Evolutionary conservation across 2,113 vertebrate species (phyloP), one percentile per base, ranked within the genome.

Genomic region (Chlorodrepanis virens): DNA sequence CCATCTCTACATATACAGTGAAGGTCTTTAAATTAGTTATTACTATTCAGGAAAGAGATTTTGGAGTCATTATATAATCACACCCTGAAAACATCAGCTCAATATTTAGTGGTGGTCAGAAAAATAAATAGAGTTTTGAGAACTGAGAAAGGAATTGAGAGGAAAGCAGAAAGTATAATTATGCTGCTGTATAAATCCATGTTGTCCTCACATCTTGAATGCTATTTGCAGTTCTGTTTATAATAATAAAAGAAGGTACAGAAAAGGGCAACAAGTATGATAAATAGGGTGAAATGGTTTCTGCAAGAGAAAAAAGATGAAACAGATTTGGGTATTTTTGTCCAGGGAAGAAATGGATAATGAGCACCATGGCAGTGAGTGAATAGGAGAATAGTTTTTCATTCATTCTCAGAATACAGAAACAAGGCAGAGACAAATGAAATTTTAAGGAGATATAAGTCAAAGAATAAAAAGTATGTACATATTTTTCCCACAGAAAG

Each of bases 251-350:
- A 86, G 93, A 93, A 95, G 45, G 75, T 88, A 85, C 29, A 63
- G 92, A 90, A 94, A 95, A 93, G 94, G 86, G 64, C 90, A 95
- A 89, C 56, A 78, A 81, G 47, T 77, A 77, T 77, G 76, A 95
- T 69, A 96, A 94, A 95, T 54, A 83, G 24, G 37, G 52, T 77
- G 59, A 96, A 93, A 93, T 59, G 4, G 3, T 42, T 92, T 95
- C 71, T 0, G 2, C 54, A 72, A 86, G 63, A 63, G 59, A 95
- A 90, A 86, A 93, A 88, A 35, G 35, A 7, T 80, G 71, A 70
- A 96, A 81, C 5, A 63, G 31, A 77, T 90, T 90, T 81, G 42
- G 40, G 20, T 78, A 63, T 37, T 93, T 90, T 80, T 68, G 68
- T 74, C 54, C 92, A 89, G 87, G 80, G 82, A 90, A 83, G 68